phyloP scores from a whole-genome alignment of 1,140 invertebrate genomes.

The Rhyzopertha dominica region DNA sequence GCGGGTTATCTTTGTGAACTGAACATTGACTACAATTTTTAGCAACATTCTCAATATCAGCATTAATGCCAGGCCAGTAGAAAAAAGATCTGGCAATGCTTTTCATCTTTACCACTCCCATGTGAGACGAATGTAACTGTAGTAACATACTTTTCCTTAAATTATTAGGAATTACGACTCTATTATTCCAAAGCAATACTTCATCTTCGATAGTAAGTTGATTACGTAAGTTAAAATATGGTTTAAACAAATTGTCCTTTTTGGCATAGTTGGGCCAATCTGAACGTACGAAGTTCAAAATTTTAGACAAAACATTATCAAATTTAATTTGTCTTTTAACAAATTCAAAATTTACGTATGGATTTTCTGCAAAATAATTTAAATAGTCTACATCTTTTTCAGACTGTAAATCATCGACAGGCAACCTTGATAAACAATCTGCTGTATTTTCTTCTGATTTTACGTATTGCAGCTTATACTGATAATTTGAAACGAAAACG shows the following conservation, averaged over 20 bases:
- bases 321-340: not conserved
- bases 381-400: constrained; percentile 7
- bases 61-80: constrained; percentile 12
- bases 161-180: constrained; percentile 12
- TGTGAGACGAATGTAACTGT: constrained; percentile 11
- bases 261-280: not conserved
- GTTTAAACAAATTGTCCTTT: not conserved
- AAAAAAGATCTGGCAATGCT: constrained; percentile 12
- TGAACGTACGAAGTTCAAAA: not conserved
- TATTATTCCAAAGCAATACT: constrained; percentile 5
- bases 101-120: constrained; percentile 16
- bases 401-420: constrained; percentile 33
- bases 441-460: no score
- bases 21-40: constrained; percentile 8
- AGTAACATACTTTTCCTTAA: constrained; percentile 6
- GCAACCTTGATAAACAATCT: no score
- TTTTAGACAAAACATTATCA: not conserved
- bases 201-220: constrained; percentile 9
- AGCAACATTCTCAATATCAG: constrained; percentile 11
- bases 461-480: constrained; percentile 39
- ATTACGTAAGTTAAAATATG: constrained; percentile 6
- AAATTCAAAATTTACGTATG: constrained; percentile 2
- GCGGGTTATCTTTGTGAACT: constrained; percentile 8
- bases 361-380: constrained; percentile 7
- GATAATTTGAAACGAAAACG: constrained; percentile 35